Evolutionary conservation across 1,140 invertebrate genomes (phyloP).

Genomic region (Tetramorium alpestre): DNA sequence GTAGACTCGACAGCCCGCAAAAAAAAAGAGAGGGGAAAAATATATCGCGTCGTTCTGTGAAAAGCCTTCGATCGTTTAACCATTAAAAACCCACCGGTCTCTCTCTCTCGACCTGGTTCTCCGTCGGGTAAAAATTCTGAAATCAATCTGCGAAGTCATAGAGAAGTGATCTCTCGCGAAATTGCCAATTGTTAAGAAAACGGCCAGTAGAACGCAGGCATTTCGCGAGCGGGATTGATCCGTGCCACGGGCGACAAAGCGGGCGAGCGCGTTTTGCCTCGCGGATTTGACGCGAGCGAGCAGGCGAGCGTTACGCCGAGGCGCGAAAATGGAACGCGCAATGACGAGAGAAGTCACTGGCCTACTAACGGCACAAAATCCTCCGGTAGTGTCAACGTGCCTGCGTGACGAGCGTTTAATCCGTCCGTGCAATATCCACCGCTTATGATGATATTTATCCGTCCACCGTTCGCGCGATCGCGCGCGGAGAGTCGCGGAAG

Average conservation of each 20-base stretch:
- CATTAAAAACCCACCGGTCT: not conserved
- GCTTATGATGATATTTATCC: not conserved
- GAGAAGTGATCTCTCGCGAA: not conserved
- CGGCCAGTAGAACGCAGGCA: not conserved
- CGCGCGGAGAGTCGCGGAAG: not conserved
- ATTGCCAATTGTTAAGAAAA: not conserved
- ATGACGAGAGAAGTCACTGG: constrained; percentile 56
- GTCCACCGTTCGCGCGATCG: not conserved
- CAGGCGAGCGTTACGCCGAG: not conserved
- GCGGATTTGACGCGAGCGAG: constrained; percentile 15
- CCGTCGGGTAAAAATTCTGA: not conserved
- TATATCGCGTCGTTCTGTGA: not conserved
- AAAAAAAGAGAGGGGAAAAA: too few relatives aligned
- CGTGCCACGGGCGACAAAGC: not conserved
- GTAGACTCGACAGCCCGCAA: not conserved
- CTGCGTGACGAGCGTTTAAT: constrained; percentile 49
- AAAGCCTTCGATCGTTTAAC: not conserved
- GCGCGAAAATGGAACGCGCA: constrained; percentile 28
- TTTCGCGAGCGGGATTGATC: not conserved
- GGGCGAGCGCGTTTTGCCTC: not conserved
- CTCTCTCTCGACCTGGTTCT: not conserved
- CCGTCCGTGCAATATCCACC: constrained; percentile 1
- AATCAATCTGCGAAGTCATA: not conserved
- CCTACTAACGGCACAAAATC: constrained; percentile 69
- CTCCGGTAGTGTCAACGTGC: constrained; percentile 62